These are phyloP conservation scores for Chiropotes sagulatus DNA, from an alignment of 2,797 vertebrate species.

Conservation along the genomic window DNA sequence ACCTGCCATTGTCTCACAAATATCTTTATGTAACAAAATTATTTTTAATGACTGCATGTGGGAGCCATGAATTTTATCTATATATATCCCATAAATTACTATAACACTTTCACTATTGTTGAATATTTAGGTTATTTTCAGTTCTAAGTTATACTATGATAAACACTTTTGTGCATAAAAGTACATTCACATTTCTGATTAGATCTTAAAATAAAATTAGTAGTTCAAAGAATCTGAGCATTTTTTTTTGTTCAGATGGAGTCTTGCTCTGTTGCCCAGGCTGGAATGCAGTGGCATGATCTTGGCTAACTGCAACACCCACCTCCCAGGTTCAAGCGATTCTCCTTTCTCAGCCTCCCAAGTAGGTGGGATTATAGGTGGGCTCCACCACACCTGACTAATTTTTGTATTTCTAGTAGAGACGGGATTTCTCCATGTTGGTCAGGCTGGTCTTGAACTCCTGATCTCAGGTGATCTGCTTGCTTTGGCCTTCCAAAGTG, in stretches of 20 bases:
- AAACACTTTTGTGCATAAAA: slow-evolving; percentile 36
- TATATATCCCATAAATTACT: slow-evolving; percentile 32
- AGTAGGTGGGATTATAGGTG: not conserved
- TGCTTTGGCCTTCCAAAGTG: not conserved
- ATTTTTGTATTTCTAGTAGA: not conserved
- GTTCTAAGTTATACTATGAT: slow-evolving; percentile 11
- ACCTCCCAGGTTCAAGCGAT: not conserved
- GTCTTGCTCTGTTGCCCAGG: not conserved
- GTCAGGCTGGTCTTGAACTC: not conserved
- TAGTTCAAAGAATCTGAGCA: not conserved
- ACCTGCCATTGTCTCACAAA: slow-evolving; percentile 10
- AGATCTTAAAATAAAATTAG: slow-evolving; percentile 34
- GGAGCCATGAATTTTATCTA: slow-evolving; percentile 40
- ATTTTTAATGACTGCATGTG: slow-evolving; percentile 24
- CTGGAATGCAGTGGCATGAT: not conserved
- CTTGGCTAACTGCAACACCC: not conserved
- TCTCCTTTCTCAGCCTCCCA: not conserved
- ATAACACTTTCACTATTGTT: not conserved
- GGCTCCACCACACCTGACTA: not conserved
- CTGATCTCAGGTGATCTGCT: not conserved
- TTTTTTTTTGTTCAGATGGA: not conserved
- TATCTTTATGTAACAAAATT: slow-evolving; percentile 48
- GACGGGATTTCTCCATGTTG: not conserved
- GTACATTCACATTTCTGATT: not conserved
- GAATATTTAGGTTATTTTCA: slow-evolving; percentile 37